phyloP scores from a whole-genome alignment of 2,797 vertebrate species.

The Balearica regulorum region DNA sequence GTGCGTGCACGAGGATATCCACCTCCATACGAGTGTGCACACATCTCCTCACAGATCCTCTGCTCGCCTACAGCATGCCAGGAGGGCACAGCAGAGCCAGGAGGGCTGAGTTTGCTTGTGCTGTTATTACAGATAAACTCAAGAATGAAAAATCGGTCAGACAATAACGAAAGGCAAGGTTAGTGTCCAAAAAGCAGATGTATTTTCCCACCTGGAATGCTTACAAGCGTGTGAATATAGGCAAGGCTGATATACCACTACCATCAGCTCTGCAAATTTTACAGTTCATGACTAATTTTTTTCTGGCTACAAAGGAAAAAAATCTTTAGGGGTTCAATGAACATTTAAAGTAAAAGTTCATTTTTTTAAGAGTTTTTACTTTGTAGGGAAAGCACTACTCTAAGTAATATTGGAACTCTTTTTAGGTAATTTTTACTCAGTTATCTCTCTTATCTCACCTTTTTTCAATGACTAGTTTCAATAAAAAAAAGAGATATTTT shows the following conservation, averaged over 20 bases:
- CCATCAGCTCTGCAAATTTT: background rate
- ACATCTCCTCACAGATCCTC: background rate
- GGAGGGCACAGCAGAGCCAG: no score
- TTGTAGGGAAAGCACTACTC: background rate
- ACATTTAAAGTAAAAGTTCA: background rate
- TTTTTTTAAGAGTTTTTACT: background rate
- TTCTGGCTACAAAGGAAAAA: background rate
- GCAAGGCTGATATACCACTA: background rate
- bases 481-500: background rate
- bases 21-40: accelerated
- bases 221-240: background rate
- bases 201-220: background rate
- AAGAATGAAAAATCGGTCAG: background rate
- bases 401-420: background rate
- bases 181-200: background rate
- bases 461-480: background rate
- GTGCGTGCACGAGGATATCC: accelerated
- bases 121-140: background rate
- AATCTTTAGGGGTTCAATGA: background rate
- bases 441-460: background rate
- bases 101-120: background rate
- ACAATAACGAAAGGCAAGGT: background rate
- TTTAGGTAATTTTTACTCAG: background rate
- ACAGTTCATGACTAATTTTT: background rate
- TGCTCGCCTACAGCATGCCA: background rate